These are phyloP conservation scores for Tiphia femorata DNA, from an alignment of 2,888 invertebrate species.

Conservation along the genomic window DNA sequence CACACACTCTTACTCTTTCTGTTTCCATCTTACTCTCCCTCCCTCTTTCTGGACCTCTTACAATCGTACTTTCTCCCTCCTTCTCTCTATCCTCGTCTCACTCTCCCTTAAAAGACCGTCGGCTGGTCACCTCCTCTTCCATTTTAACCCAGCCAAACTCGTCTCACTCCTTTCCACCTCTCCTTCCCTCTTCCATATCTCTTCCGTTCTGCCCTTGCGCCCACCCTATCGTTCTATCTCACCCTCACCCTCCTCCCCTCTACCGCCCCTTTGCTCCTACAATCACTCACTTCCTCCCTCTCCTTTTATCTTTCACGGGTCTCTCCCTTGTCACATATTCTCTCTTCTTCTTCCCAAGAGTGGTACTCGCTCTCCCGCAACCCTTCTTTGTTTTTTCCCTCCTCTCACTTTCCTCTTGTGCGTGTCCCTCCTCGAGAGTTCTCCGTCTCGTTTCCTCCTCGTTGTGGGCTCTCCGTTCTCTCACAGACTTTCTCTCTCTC, in stretches of 20 bases:
- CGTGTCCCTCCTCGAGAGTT: not conserved
- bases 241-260: conserved; percentile 3
- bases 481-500: conserved; percentile 4
- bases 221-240: conserved; percentile 11
- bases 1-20: conserved; percentile 32
- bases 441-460: not conserved
- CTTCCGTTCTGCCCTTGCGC: conserved; percentile 8
- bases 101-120: too few relatives aligned
- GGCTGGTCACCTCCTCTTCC: too few relatives aligned
- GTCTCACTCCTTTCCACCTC: conserved; percentile 9
- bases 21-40: conserved; percentile 40
- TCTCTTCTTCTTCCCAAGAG: not conserved
- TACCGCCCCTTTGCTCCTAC: not conserved
- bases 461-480: not conserved
- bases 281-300: not conserved
- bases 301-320: conserved; percentile 7
- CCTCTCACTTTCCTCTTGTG: not conserved
- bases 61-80: not conserved
- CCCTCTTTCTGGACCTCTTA: conserved; percentile 24
- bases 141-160: too few relatives aligned
- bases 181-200: not conserved
- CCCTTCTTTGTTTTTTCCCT: conserved; percentile 3
- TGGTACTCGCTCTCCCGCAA: conserved; percentile 6
- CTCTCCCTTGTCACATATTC: conserved; percentile 6
- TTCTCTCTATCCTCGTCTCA: conserved; percentile 14